Evolutionary conservation across 2,888 invertebrate species (phyloP).

Genomic region (Junonia oenone): DNA sequence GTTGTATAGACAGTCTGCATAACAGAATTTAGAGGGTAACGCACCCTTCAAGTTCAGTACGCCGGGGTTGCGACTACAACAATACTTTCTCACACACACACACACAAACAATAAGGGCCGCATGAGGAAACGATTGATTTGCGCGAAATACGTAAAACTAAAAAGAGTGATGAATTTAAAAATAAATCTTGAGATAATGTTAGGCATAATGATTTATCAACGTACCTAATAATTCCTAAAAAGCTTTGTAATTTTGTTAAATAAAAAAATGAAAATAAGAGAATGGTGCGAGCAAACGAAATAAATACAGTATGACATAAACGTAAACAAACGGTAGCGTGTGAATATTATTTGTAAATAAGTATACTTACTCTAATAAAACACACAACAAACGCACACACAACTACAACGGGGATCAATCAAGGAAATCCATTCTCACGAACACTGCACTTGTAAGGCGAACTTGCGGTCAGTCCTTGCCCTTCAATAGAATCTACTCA

Average conservation of each 20-base stretch:
- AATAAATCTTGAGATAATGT: background rate
- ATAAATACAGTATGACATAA: background rate
- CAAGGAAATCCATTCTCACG: slow-evolving; percentile 57
- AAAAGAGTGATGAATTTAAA: background rate
- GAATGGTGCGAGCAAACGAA: slow-evolving; percentile 2
- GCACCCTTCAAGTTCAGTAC: slow-evolving; percentile 74
- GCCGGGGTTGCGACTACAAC: slow-evolving; percentile 49
- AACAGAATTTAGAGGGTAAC: slow-evolving; percentile 56
- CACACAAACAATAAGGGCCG: slow-evolving; percentile 40
- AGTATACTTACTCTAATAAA: slow-evolving; percentile 44
- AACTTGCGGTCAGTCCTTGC: slow-evolving; percentile 30
- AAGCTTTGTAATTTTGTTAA: background rate
- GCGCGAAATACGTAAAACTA: slow-evolving; percentile 23
- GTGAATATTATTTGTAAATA: slow-evolving; percentile 26
- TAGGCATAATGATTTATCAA: background rate
- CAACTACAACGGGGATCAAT: slow-evolving; percentile 49
- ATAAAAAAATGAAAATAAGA: background rate
- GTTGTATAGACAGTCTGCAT: slow-evolving; percentile 12
- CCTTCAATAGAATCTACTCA: slow-evolving; percentile 26
- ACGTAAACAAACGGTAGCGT: slow-evolving; percentile 22
- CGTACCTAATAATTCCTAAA: background rate
- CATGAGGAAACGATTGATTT: slow-evolving; percentile 20
- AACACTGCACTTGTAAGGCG: slow-evolving; percentile 46
- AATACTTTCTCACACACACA: slow-evolving; percentile 40
- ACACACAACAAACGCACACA: slow-evolving; percentile 40